phyloP scores from a whole-genome alignment of 2,888 invertebrate genomes.

The Trachelus iudaicus region DNA sequence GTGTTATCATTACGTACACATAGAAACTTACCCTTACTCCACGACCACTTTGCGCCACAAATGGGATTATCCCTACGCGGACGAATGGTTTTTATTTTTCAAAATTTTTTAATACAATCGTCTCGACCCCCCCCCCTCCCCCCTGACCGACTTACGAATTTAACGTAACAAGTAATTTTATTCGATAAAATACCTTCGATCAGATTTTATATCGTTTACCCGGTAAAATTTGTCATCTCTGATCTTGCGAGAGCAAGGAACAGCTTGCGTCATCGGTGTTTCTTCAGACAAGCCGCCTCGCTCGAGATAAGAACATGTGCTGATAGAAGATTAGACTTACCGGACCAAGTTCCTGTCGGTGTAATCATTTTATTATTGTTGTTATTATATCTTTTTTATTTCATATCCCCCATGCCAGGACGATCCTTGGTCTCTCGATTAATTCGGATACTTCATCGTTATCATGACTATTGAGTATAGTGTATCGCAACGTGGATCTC shows the following conservation, averaged over 20 bases:
- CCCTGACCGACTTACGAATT: not conserved
- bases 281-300: not conserved
- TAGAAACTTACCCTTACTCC: not conserved
- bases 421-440: not conserved
- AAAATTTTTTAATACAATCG: not conserved
- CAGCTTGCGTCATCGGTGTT: not conserved
- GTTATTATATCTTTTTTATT: not conserved
- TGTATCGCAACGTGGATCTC: not conserved
- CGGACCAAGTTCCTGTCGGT: not conserved
- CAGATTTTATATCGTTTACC: not conserved
- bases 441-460: not conserved
- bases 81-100: not conserved
- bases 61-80: not conserved
- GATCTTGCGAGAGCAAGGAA: not conserved
- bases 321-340: not conserved
- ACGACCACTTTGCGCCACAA: not conserved
- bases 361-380: not conserved
- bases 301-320: not conserved
- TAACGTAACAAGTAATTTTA: not conserved
- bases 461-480: too few species aligned
- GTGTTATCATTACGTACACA: conserved; percentile 38
- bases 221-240: not conserved
- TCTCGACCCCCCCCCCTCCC: not conserved
- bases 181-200: not conserved
- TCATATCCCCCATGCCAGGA: not conserved